These are phyloP conservation scores for Mystacides longicornis DNA, from an alignment of 2,888 invertebrate species.

Conservation along the genomic window DNA sequence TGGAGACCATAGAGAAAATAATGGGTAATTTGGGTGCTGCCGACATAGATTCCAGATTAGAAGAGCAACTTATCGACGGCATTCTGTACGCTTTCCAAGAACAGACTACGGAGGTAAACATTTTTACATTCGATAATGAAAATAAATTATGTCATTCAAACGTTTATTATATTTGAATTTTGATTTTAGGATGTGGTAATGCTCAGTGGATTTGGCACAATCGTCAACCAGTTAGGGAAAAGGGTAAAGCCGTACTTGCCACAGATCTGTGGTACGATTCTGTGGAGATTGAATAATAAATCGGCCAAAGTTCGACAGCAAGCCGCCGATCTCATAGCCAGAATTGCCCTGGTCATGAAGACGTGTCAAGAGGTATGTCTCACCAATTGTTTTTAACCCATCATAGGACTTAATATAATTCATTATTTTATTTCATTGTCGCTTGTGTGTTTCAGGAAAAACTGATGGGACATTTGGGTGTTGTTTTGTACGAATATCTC, in stretches of 20 bases:
- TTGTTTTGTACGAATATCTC: constrained; percentile 96
- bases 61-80: constrained; percentile 98
- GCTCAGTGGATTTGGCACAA: constrained; percentile 98
- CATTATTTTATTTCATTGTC: constrained; percentile 3
- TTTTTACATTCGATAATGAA: background rate
- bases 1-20: constrained; percentile 99
- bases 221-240: constrained; percentile 95
- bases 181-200: constrained; percentile 85
- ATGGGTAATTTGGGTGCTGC: constrained; percentile 96
- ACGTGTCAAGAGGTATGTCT: constrained; percentile 84
- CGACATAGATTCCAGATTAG: constrained; percentile 94
- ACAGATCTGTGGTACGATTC: constrained; percentile 98
- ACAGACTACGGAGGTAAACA: constrained; percentile 88
- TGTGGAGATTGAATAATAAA: constrained; percentile 99
- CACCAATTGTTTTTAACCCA: too few species aligned
- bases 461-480: constrained; percentile 98
- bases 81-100: constrained; percentile 99
- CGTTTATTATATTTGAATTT: background rate
- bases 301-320: constrained; percentile 99
- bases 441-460: constrained; percentile 63
- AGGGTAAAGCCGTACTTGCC: constrained; percentile 97
- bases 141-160: background rate
- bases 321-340: constrained; percentile 96
- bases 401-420: background rate
- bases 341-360: constrained; percentile 99